phyloP scores from a whole-genome alignment of 2,888 invertebrate species.

The Heliconius sara region DNA sequence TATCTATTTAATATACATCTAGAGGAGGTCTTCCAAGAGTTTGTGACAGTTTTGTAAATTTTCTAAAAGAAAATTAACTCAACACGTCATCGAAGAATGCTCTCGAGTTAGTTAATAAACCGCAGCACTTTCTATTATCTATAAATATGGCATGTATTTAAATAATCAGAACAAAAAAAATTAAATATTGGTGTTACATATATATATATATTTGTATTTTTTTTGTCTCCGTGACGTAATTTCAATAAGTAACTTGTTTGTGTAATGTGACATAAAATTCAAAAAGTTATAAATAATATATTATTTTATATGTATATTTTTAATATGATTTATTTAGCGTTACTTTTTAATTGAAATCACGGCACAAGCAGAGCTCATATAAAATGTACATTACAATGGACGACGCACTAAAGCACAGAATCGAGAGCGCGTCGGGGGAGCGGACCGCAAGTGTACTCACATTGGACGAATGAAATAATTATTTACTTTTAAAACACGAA shows the following conservation, averaged over 20 bases:
- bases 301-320: neutral
- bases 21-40: conserved; percentile 23
- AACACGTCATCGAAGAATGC: conserved; percentile 45
- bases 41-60: conserved; percentile 49
- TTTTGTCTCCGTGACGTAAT: conserved; percentile 36
- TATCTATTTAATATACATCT: conserved; percentile 6
- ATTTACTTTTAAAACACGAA: conserved; percentile 48
- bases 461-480: conserved; percentile 67
- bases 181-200: conserved; percentile 41
- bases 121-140: conserved; percentile 42
- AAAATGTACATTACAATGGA: conserved; percentile 60
- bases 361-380: conserved; percentile 61
- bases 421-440: conserved; percentile 61
- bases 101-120: conserved; percentile 37
- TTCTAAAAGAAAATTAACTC: conserved; percentile 49
- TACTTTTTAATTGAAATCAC: conserved; percentile 32
- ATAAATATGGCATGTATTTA: conserved; percentile 32
- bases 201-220: conserved; percentile 42
- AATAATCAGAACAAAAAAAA: conserved; percentile 41
- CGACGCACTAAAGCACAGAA: conserved; percentile 66
- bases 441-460: conserved; percentile 54
- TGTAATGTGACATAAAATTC: neutral
- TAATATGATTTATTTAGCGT: neutral
- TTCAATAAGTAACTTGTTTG: conserved; percentile 12
- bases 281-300: neutral